Evolutionary conservation across 2,797 vertebrate genomes (phyloP), one percentile per base, ranked within the genome.

Genomic region (Peromyscus attwateri): DNA sequence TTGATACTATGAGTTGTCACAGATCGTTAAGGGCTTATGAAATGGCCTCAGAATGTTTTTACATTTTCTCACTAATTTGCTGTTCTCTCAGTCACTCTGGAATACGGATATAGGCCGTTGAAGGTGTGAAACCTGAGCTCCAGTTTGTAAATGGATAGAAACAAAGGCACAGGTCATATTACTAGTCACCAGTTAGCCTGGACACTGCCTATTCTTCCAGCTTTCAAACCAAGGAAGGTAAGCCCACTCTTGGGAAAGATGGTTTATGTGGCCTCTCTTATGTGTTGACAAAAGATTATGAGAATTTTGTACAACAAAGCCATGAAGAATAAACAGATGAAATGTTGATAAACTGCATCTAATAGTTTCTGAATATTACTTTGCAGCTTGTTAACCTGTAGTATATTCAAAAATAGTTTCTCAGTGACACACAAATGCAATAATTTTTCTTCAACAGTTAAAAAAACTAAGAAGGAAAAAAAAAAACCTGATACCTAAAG

Each of bases 391-490:
- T 43, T 81, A 84, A 94, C 16, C 89, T 29, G 7, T 25, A 60
- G 31, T 60, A 52, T 68, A 31, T 89, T 70, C 37, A 81, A 89
- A 93, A 93, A 27, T 70, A 89, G 62, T 55, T 84, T 95, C 79
- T 92, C 27, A 40, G 68, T 60, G 93, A 95, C 62, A 70, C 10
- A 49, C 25, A 87, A 90, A 68, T 29, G 1, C 73, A 46, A 23
- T 75, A 40, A 34, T 68, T n/a, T 68, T 88, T 76, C 85, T 87
- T 80, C 12, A 87, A 89, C 37, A 25, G 43, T 46, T 66, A 73
- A 60, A 40, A 73, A 91, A 68, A 40, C n/a, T 71, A 31, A 27
- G 34, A 92, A 73, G 11, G 60, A 75, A 75, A 76, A 34, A 52
- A 43, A 49, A 27, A 0, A 1, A 3, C 71, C 3, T 80, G 68